Base-by-base conservation (phyloP, 2,888 invertebrate species). In the Cryptophagus acutangulus region DNA sequence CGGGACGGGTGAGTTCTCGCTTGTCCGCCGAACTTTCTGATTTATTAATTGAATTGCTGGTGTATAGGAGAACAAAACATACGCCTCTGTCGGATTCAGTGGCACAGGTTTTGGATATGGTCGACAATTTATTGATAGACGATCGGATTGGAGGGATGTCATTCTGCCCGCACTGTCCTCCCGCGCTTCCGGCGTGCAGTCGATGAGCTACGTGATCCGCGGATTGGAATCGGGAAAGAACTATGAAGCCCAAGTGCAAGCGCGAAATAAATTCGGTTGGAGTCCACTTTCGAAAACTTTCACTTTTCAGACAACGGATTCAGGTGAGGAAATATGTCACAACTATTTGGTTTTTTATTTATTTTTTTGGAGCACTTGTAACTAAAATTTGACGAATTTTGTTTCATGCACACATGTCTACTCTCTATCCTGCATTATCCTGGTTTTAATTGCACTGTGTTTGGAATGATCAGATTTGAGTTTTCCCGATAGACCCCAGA, bases 191-290 rank as follows among this genome's bases (percentile, higher is more conserved):
- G 76, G 74, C 50, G 70, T 76, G 30, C 80, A 81, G 60, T 73
- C 76, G 53, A 80, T 80, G 76, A 78, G 77, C 54, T 81, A 81
- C 65, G 72, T 79, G 65, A 79, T 82, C 59, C 73, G 76, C 51
- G 78, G 77, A 36, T 70, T 82, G 54, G 79, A 81, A 59, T 75
- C 79, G 9, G 79, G 76, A 45, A 75, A 77, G 41, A 76, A 78
- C 57, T 82, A 82, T 58, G 81, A 82, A 59, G 81, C 81, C 39
- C 76, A 75, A 61, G 79, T 82, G 40, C 75, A 77, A 56, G 78
- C 81, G 40, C 75, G 76, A 60, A 82, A 82, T 66, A 76, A 78
- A 51, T 81, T 76, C 61, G 81, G 81, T 44, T 81, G 80, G 81
- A 78, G 79, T 64, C 76, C 77, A 38, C 69, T 75, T 54, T 78